phyloP scores from a whole-genome alignment of 1,140 invertebrate species.

The Epicauta chinensis region DNA sequence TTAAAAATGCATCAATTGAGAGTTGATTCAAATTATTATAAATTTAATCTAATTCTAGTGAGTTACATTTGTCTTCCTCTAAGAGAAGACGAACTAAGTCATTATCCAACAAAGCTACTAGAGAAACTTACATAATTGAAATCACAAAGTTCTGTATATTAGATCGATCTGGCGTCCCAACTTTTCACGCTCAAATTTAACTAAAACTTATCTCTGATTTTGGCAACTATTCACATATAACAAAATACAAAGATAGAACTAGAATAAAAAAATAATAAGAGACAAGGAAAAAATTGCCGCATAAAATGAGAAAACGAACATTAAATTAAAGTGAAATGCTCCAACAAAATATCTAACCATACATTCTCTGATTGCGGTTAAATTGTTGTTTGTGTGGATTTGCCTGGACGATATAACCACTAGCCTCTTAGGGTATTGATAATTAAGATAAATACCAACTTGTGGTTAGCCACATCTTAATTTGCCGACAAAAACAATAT shows the following conservation, averaged over 20 bases:
- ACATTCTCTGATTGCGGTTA: too few species aligned
- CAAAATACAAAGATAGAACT: too few species aligned
- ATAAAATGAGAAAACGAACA: too few species aligned
- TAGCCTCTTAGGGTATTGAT: slow-evolving; percentile 12
- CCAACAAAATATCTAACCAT: too few species aligned
- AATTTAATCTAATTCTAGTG: slow-evolving; percentile 8
- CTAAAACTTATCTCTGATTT: slow-evolving; percentile 3
- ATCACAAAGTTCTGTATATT: slow-evolving; percentile 14
- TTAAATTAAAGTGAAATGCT: too few species aligned
- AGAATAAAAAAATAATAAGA: too few species aligned
- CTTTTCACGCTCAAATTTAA: slow-evolving; percentile 13
- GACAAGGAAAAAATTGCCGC: too few species aligned
- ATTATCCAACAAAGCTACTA: slow-evolving; percentile 15
- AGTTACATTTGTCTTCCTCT: too few species aligned
- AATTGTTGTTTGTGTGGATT: too few species aligned
- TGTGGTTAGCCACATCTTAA: slow-evolving; percentile 8
- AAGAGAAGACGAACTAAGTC: background rate
- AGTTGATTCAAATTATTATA: too few species aligned
- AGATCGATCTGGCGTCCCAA: slow-evolving; percentile 10
- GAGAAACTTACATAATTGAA: slow-evolving; percentile 15
- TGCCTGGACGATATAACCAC: background rate
- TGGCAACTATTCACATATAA: too few species aligned
- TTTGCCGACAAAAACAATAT: background rate
- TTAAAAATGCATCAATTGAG: too few species aligned
- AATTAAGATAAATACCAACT: slow-evolving; percentile 11